phyloP scores from a whole-genome alignment of 2,888 invertebrate species.

The Chesias legatella region DNA sequence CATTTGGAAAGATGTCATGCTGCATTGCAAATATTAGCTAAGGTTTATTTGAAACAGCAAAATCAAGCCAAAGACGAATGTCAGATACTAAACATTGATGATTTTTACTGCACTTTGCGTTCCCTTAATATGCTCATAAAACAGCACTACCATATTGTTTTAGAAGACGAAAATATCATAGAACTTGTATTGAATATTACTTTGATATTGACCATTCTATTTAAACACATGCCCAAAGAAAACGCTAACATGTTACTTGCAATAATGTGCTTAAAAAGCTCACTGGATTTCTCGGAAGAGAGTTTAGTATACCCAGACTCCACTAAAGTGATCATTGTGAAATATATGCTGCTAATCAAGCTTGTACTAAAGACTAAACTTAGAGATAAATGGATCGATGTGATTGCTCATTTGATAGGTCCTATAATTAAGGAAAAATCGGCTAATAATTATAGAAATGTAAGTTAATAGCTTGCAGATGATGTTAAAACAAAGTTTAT shows the following conservation, averaged over 20 bases:
- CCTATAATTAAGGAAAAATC: constrained; percentile 44
- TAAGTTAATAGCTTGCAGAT: constrained; percentile 30
- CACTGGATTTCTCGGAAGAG: constrained; percentile 37
- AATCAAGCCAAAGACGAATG: constrained; percentile 14
- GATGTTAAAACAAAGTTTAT: too few species aligned
- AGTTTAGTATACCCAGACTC: constrained; percentile 33
- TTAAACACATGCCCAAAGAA: constrained; percentile 33
- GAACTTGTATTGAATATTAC: constrained; percentile 44
- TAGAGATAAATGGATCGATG: constrained; percentile 44
- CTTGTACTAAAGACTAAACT: constrained; percentile 37
- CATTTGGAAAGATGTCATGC: constrained; percentile 50
- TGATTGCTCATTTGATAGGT: constrained; percentile 37
- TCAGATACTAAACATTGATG: constrained; percentile 32
- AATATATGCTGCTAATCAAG: constrained; percentile 45
- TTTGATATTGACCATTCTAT: constrained; percentile 40
- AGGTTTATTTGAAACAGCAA: constrained; percentile 35
- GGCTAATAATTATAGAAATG: constrained; percentile 32
- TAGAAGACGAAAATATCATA: constrained; percentile 33
- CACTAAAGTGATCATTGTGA: constrained; percentile 41
- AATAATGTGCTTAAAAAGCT: constrained; percentile 48
- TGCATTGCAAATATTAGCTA: constrained; percentile 49
- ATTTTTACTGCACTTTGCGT: constrained; percentile 35
- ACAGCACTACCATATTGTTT: constrained; percentile 37
- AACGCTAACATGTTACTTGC: constrained; percentile 39
- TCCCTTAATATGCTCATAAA: constrained; percentile 42